A percentile compares a stretch with the other conserved stretches of the same genome.
Evolutionary conservation across 2,888 invertebrate species (phyloP).

Genomic region (Sesamia inferens): DNA sequence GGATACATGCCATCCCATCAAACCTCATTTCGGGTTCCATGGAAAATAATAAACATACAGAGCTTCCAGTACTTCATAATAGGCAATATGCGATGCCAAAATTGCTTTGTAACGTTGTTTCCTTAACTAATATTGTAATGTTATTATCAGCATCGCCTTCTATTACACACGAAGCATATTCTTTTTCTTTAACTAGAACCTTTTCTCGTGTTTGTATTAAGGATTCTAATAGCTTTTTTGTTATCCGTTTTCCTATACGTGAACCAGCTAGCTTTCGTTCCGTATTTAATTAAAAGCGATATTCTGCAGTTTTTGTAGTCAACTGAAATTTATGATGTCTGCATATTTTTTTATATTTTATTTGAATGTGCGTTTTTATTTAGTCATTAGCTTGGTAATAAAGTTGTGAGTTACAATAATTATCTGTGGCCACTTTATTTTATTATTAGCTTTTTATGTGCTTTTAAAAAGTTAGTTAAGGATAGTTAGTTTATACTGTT

Average conservation of each 20-base stretch:
- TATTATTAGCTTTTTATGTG: background rate
- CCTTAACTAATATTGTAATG: conserved; percentile 86
- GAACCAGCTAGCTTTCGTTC: conserved; percentile 45
- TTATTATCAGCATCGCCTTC: conserved; percentile 81
- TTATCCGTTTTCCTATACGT: conserved; percentile 56
- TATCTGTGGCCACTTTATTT: background rate
- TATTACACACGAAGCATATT: conserved; percentile 70
- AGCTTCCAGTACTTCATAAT: conserved; percentile 80
- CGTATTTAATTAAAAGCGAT: conserved; percentile 64
- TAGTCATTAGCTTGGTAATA: background rate
- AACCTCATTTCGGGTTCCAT: conserved; percentile 32
- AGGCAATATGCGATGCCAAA: conserved; percentile 89
- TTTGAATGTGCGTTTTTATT: conserved; percentile 27
- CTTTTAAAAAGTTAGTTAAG: background rate
- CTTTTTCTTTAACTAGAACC: conserved; percentile 63
- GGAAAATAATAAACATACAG: conserved; percentile 66
- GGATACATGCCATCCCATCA: conserved; percentile 4
- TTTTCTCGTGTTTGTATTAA: conserved; percentile 60
- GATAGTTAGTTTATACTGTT: background rate
- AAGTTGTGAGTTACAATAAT: background rate
- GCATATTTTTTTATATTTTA: conserved; percentile 22
- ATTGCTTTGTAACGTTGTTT: conserved; percentile 89
- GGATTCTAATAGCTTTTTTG: conserved; percentile 60
- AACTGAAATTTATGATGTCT: conserved; percentile 45
- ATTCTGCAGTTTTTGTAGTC: conserved; percentile 30